Conservation (phyloP, 2,797 vertebrate genomes). For the Ctenopoma multispine region DNA sequence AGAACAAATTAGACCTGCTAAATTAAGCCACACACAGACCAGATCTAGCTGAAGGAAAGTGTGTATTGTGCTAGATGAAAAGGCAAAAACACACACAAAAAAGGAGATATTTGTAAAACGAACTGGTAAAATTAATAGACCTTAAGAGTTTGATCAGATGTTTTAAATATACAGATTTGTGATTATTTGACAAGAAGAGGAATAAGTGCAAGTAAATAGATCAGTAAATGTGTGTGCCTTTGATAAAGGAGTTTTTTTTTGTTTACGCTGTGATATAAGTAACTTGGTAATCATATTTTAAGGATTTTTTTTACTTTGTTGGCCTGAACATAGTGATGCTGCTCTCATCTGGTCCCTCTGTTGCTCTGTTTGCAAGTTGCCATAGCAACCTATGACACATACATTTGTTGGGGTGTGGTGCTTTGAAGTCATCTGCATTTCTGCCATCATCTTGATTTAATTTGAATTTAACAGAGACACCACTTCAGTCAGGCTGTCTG, state of each 20-base stretch:
- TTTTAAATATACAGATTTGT: slow-evolving; percentile 51
- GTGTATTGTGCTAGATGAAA: slow-evolving; percentile 32
- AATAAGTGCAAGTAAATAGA: slow-evolving; percentile 35
- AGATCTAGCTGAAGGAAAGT: slow-evolving; percentile 49
- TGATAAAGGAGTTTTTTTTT: slow-evolving; percentile 59
- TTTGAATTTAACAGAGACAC: background rate
- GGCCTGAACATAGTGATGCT: background rate
- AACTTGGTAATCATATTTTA: slow-evolving; percentile 26
- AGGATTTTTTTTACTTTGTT: slow-evolving; percentile 29
- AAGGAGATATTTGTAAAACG: slow-evolving; percentile 56
- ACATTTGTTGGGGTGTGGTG: background rate
- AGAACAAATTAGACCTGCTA: slow-evolving; percentile 81
- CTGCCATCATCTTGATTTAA: background rate
- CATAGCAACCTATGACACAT: background rate
- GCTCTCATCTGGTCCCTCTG: background rate
- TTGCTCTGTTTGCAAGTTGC: background rate
- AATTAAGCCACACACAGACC: slow-evolving; percentile 75
- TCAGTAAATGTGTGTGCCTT: slow-evolving; percentile 31
- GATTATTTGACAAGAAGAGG: slow-evolving; percentile 61
- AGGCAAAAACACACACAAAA: slow-evolving; percentile 52
- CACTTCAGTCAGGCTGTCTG: background rate
- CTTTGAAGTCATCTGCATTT: background rate
- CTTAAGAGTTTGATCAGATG: slow-evolving; percentile 44
- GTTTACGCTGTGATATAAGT: slow-evolving; percentile 27
- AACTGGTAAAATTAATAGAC: slow-evolving; percentile 11